These are phyloP conservation scores for Uropsilus gracilis DNA, from an alignment of 2,113 vertebrate genomes.

Conservation along the genomic window DNA sequence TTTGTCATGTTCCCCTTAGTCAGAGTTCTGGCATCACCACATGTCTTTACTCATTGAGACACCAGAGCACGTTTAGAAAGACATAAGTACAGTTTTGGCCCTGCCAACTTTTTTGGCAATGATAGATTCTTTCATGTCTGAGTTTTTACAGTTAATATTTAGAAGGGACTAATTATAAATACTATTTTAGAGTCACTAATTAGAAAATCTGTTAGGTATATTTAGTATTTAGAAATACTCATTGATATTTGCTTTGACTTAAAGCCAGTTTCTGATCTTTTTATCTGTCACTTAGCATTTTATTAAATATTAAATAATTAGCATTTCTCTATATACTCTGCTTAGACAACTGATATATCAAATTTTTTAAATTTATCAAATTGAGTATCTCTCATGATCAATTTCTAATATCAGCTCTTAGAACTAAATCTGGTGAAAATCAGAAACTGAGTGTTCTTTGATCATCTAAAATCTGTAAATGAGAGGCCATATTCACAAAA, in stretches of 20 bases:
- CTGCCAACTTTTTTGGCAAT: neutral
- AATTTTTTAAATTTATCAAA: neutral
- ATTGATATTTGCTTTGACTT: neutral
- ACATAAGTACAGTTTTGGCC: neutral
- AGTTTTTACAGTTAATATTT: neutral
- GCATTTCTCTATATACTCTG: neutral
- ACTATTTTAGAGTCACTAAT: neutral
- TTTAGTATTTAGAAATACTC: neutral
- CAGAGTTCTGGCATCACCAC: no score
- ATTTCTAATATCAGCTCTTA: neutral
- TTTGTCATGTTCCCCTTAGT: neutral
- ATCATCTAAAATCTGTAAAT: neutral
- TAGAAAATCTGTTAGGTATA: neutral
- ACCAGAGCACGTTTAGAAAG: neutral
- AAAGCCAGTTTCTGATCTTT: neutral
- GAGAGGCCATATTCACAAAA: neutral
- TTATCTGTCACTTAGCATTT: neutral
- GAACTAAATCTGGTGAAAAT: neutral
- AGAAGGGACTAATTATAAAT: neutral
- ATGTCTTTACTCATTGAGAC: no score
- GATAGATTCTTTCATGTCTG: neutral
- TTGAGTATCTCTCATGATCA: neutral
- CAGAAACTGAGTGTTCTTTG: neutral
- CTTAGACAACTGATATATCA: neutral
- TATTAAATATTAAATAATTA: neutral